A percentile compares a stretch with the other conserved stretches of the same genome.
Evolutionary conservation across 1,140 invertebrate species (phyloP).

Genomic region (Gonioctena quinquepunctata): DNA sequence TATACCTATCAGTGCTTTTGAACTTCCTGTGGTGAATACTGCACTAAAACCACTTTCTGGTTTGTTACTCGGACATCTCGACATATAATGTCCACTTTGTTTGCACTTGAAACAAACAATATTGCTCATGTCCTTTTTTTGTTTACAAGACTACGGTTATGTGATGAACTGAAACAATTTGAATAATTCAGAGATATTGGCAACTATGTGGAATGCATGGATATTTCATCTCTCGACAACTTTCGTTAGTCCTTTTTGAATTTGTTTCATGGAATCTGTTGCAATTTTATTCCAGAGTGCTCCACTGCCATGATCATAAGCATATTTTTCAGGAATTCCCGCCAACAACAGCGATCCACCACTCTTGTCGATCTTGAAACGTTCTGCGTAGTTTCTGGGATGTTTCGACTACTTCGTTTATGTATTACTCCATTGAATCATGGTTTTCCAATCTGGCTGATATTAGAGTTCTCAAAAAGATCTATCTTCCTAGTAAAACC

Average conservation of each 20-base stretch:
- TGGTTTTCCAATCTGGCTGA: conserved; percentile 22
- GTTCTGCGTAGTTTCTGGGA: conserved; percentile 31
- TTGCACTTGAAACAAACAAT: background rate
- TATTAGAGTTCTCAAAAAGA: conserved; percentile 23
- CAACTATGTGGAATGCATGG: background rate
- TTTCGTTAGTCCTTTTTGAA: background rate
- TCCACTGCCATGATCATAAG: background rate
- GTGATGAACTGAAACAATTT: background rate
- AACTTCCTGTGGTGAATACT: conserved; percentile 9
- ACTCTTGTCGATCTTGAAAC: conserved; percentile 17
- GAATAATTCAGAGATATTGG: background rate
- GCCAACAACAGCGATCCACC: background rate
- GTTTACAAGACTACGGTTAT: background rate
- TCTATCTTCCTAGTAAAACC: conserved; percentile 19
- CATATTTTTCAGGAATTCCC: background rate
- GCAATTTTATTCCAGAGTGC: background rate
- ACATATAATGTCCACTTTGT: background rate
- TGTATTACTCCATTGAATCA: conserved; percentile 24
- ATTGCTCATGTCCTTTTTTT: background rate
- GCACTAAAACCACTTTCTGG: conserved; percentile 3
- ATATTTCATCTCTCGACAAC: background rate
- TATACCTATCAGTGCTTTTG: conserved; percentile 14
- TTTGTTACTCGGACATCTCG: background rate
- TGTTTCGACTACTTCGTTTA: conserved; percentile 25
- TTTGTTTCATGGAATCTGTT: background rate